Base-by-base conservation (phyloP, 2,888 invertebrate species). In the Aleiodes testaceus region DNA sequence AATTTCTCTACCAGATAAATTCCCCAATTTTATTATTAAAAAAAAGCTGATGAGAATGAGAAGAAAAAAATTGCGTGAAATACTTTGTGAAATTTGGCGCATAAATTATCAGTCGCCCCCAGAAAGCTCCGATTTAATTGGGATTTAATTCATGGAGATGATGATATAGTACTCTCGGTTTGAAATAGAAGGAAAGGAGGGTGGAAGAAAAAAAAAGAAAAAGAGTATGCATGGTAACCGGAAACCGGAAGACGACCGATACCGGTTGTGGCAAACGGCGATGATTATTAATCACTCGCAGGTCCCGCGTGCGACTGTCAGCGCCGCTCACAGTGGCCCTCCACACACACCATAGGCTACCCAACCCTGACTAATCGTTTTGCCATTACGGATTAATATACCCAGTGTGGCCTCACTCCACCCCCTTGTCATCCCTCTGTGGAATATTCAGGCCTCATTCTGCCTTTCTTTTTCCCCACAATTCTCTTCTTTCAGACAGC, bases 291-390 rank as follows among this genome's bases (percentile, higher is more conserved):
- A 87, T 87, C 87, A 87, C 78, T 80, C 78, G 81, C 85, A 85
- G 84, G 81, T 81, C 82, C 79, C 84, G 85, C 85, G 86, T 86
- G 86, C 85, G 74, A 85, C 78, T 86, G 86, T 86, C 86, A 86
- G 85, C 78, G 72, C 74, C 69, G 73, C 70, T 70, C 59, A 52
- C 18, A 59, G 69, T 65, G 49, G 59, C 66, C 65, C 70, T 63
- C 44, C n/a, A 22, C 16, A 42, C 11, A 47, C 55, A 53, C 66
- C 47, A 49, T 36, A 64, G 69, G 75, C 66, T 50, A 69, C 71
- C 75, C 75, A 74, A 75, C 76, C 77, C 80, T 85, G 85, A 85
- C 85, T 87, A 86, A 87, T 87, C 84, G 86, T 83, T 84, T 81
- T 77, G 79, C 82, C 85, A 84, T 86, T 84, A 83, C 80, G 82